Base-by-base conservation (phyloP, 2,888 invertebrate genomes). In the Kuschelorhynchus macadamiae region DNA sequence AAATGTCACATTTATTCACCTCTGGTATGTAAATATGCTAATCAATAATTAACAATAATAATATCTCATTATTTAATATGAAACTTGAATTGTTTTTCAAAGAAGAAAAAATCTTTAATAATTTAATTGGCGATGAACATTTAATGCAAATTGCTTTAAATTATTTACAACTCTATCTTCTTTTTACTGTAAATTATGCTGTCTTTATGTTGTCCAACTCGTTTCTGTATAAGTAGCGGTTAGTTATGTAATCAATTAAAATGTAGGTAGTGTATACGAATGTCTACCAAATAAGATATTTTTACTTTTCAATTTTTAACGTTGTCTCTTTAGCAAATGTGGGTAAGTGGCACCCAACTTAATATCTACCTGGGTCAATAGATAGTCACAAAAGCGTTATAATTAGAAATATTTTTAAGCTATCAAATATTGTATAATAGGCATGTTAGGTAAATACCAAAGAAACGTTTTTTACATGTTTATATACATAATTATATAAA, bases 201-300 rank as follows among this genome's bases (percentile, higher is more conserved):
- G 20, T 21, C 55, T 30, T 55, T 17, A 42, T 55, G 56, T 57
- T 18, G 44, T 57, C 33, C 39, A 32, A 57, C 56, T 46, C 33
- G 46, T 57, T 57, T 46, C 46, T 57, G 44, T 57, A 18, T 57
- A 44, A 57, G 56, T 20, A 57, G 56, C 56, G 44, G 32, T 8
- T 42, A 32, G 18, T 57, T 57, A 46, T 46, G 46, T 57, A 57
- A 57, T 17, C 33, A 33, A 32, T 44, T 46, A 46, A 57, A 46
- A 57, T 46, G 56, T 46, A 33, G 44, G 46, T 33, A 33, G 44
- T 12, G 17, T 42, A 46, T 44, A 33, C 33, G 18, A 20, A 14
- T 12, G 46, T n/a, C 14, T 32, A 44, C 25, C 46, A 12, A 46
- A 44, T 33, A 42, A 17, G 33, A 46, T 32, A 57, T 55, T 55